Conservation (phyloP, 2,113 vertebrate species). For the Tragelaphus scriptus region DNA sequence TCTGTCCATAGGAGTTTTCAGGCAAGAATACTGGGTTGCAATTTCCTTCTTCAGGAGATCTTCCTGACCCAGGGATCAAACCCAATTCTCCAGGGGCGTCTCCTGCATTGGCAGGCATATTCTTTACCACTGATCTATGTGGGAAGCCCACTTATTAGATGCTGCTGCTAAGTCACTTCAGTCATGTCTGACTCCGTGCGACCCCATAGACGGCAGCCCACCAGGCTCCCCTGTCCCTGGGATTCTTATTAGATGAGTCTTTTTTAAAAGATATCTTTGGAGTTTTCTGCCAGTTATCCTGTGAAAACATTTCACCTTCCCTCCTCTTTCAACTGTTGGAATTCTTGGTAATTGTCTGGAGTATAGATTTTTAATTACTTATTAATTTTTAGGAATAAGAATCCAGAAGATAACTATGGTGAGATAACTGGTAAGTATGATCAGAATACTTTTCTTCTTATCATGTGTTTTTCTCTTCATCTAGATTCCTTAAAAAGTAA, state of each 20-base stretch:
- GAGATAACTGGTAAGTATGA: constrained; percentile 80
- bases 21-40: not conserved
- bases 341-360: constrained; percentile 34
- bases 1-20: not conserved
- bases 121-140: not conserved
- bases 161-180: too few relatives aligned
- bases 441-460: not conserved
- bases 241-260: not conserved
- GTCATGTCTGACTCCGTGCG: too few relatives aligned
- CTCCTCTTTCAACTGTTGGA: not conserved
- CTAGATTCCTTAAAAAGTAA: not conserved
- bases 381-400: constrained; percentile 73
- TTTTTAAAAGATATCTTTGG: not conserved
- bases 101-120: not conserved
- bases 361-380: constrained; percentile 11
- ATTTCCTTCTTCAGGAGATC: not conserved
- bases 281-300: not conserved
- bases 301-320: not conserved
- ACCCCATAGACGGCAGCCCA: too few relatives aligned
- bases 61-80: not conserved
- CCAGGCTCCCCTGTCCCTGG: too few relatives aligned
- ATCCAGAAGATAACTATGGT: constrained; percentile 46
- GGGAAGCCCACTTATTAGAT: not conserved
- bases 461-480: not conserved
- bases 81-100: not conserved